Percentiles rank a stretch among this genome's conserved stretches.
Conservation (phyloP, 2,888 invertebrate genomes). For the Callyntrura sp. region DNA sequence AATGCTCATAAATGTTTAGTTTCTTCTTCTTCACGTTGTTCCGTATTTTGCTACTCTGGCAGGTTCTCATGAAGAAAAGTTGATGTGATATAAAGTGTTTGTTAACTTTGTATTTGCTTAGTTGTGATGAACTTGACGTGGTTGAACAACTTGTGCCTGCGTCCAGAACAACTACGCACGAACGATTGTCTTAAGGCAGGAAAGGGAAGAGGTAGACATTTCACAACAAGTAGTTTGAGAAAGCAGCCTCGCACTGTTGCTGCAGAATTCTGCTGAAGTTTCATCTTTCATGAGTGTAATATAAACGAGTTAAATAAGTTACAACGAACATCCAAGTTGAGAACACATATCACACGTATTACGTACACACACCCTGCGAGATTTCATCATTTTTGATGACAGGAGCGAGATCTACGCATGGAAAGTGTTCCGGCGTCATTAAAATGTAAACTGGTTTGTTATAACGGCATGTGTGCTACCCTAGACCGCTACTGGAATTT, state of each 20-base stretch:
- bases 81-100: conserved; percentile 49
- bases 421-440: too few relatives aligned
- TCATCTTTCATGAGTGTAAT: conserved; percentile 6
- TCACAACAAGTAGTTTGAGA: conserved; percentile 42
- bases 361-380: too few relatives aligned
- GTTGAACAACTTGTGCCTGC: conserved; percentile 9
- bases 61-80: conserved; percentile 8
- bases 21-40: neutral
- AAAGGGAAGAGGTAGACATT: conserved; percentile 20
- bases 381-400: too few relatives aligned
- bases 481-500: too few relatives aligned
- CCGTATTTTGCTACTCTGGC: neutral
- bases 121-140: neutral
- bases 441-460: too few relatives aligned
- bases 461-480: too few relatives aligned
- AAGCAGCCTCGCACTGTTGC: neutral
- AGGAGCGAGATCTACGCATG: too few relatives aligned
- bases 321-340: too few relatives aligned
- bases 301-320: conserved; percentile 20
- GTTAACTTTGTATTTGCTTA: conserved; percentile 52
- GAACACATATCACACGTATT: too few relatives aligned
- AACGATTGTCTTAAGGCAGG: conserved; percentile 24
- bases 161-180: conserved; percentile 16
- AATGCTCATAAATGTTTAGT: neutral
- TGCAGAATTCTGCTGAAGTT: conserved; percentile 21